phyloP scores from a whole-genome alignment of 53 echinoderm and acorn worm species.

The Henricia sp. region DNA sequence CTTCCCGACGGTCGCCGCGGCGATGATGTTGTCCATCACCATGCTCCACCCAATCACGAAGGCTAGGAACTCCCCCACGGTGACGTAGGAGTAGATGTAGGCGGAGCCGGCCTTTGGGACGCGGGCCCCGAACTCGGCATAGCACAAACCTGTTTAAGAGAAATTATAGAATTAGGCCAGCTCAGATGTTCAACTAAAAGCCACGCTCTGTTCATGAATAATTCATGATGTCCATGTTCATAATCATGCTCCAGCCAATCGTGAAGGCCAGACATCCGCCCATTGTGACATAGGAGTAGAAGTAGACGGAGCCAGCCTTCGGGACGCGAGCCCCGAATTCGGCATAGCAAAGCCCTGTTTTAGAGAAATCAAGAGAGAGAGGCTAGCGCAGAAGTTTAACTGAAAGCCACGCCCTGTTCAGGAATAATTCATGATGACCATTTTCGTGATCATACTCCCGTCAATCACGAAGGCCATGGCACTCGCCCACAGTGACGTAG shows the following conservation, averaged over 20 bases:
- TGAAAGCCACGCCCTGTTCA: too few relatives aligned
- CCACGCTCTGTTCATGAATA: neutral
- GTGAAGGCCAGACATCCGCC: constrained; percentile 75
- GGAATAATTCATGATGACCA: too few relatives aligned
- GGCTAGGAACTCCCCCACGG: constrained; percentile 93
- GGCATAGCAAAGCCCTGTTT: constrained; percentile 79
- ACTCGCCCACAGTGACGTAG: constrained; percentile 96
- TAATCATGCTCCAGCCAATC: constrained; percentile 81
- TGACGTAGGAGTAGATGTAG: constrained; percentile 97
- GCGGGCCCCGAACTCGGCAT: constrained; percentile 97
- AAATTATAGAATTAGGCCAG: neutral
- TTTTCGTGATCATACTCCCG: constrained; percentile 99
- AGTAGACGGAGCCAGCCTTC: constrained; percentile 81
- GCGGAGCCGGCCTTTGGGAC: constrained; percentile 98
- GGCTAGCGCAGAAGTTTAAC: too few relatives aligned
- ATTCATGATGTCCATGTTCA: neutral
- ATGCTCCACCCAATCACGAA: constrained; percentile 99
- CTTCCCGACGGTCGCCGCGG: constrained; percentile 92
- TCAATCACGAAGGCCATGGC: constrained; percentile 95
- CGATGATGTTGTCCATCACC: constrained; percentile 98
- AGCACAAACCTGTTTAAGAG: constrained; percentile 77
- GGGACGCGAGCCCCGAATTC: constrained; percentile 82
- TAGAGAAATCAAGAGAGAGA: too few relatives aligned
- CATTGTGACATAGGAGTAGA: constrained; percentile 82
- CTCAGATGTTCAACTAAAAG: neutral